Evolutionary conservation across 1,140 invertebrate genomes (phyloP).

Genomic region (Ephestia elutella): DNA sequence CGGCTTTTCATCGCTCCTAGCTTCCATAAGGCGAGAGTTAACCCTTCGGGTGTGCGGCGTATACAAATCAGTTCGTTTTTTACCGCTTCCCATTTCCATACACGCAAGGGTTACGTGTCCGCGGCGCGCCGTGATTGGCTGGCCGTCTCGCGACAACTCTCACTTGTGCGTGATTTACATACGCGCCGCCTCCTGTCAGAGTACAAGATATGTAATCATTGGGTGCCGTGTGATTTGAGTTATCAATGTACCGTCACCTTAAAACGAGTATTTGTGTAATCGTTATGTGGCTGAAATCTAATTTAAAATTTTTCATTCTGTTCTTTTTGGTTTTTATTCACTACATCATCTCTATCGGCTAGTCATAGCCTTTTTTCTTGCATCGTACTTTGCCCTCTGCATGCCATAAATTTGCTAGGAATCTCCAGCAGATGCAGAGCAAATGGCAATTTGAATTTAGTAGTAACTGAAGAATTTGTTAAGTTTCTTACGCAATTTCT

Average conservation of each 20-base stretch:
- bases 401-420: too few species aligned
- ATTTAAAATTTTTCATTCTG: background rate
- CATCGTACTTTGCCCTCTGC: too few species aligned
- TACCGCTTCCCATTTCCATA: constrained; percentile 2
- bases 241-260: background rate
- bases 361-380: too few species aligned
- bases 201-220: constrained; percentile 3
- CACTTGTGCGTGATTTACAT: constrained; percentile 1
- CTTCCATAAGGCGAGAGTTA: background rate
- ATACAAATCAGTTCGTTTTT: constrained; percentile 4
- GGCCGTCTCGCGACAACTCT: background rate
- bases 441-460: too few species aligned
- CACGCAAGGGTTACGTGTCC: background rate
- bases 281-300: background rate
- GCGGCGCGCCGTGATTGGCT: background rate
- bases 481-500: too few species aligned
- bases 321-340: too few species aligned
- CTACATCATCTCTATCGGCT: too few species aligned
- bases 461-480: too few species aligned
- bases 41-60: background rate
- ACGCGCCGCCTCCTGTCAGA: constrained; percentile 5
- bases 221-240: background rate
- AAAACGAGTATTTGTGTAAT: background rate
- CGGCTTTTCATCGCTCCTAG: background rate
- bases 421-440: too few species aligned